Percentiles rank a stretch among this genome's conserved stretches.
These are phyloP conservation scores for Macrostomum lignano DNA, from an alignment of 1,140 invertebrate genomes.

Conservation along the genomic window DNA sequence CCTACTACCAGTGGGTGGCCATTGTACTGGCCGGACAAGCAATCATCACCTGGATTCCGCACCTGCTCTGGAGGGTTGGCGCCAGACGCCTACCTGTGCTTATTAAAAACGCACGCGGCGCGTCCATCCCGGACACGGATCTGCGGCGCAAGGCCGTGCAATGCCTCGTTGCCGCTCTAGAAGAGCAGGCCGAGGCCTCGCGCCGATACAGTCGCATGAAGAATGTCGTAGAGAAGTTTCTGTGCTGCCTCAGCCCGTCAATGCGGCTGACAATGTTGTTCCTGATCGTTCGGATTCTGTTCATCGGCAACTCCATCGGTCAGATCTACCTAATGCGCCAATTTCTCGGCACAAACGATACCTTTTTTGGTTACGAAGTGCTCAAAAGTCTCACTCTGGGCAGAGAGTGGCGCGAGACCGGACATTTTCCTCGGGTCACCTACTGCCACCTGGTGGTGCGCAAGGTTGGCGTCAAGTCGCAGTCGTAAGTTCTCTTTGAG, in stretches of 20 bases:
- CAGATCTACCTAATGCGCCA: background rate
- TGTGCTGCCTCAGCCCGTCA: background rate
- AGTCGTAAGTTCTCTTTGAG: too few relatives aligned
- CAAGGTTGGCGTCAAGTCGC: too few relatives aligned
- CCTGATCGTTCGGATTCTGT: constrained; percentile 1
- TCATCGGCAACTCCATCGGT: background rate
- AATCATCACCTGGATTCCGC: constrained; percentile 1
- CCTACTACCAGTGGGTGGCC: constrained; percentile 5
- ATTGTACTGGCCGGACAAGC: constrained; percentile 2
- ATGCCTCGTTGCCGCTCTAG: constrained; percentile 1
- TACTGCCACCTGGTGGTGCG: background rate
- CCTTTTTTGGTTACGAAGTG: constrained; percentile 2
- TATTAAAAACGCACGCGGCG: background rate
- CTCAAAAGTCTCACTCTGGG: constrained; percentile 9
- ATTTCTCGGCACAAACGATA: constrained; percentile 2
- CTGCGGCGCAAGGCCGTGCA: constrained; percentile 1
- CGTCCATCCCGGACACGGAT: constrained; percentile 1
- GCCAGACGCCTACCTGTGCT: background rate
- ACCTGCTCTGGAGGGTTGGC: background rate
- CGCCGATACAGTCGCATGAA: background rate
- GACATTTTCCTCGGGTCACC: constrained; percentile 10
- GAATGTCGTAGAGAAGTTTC: background rate
- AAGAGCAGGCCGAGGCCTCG: background rate
- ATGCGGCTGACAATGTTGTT: background rate
- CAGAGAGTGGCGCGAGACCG: constrained; percentile 6